Evolutionary conservation across 2,888 invertebrate species (phyloP).

Genomic region (Mythimna impura): DNA sequence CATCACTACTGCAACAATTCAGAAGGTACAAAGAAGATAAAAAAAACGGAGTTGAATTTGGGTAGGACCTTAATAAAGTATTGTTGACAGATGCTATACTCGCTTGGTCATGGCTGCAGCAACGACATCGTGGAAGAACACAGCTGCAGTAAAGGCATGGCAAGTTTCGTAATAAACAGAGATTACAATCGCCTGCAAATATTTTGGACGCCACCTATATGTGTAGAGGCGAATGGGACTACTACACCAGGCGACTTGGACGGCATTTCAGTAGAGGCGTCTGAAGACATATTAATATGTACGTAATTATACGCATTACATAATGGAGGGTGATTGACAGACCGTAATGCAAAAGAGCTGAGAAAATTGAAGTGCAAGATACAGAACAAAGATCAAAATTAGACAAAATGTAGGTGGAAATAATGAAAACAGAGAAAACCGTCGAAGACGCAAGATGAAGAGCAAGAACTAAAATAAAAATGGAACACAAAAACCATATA

Average conservation of each 20-base stretch:
- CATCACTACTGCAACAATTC: constrained; percentile 3
- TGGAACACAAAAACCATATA: not conserved
- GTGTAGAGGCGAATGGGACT: not conserved
- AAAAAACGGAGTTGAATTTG: not conserved
- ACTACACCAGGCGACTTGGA: constrained; percentile 8
- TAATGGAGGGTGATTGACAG: constrained; percentile 41
- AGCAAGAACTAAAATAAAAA: not conserved
- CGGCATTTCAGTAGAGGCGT: not conserved
- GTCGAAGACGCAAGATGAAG: not conserved
- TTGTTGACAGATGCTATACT: constrained; percentile 38
- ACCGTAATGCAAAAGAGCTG: not conserved
- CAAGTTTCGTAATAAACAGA: constrained; percentile 19
- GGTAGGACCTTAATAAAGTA: constrained; percentile 26
- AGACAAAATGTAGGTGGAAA: not conserved
- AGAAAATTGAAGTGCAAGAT: not conserved
- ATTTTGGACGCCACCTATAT: not conserved
- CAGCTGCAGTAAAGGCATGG: not conserved
- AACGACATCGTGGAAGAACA: constrained; percentile 1
- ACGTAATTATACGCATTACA: not conserved
- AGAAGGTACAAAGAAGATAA: not conserved
- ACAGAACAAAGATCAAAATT: not conserved
- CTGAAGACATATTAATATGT: constrained; percentile 25
- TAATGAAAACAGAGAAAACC: not conserved
- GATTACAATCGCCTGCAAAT: constrained; percentile 17
- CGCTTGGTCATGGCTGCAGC: constrained; percentile 2